A percentile compares a stretch with the other conserved stretches of the same genome.
Conservation (phyloP, 2,888 invertebrate species). For the Frankliniella intonsa region DNA sequence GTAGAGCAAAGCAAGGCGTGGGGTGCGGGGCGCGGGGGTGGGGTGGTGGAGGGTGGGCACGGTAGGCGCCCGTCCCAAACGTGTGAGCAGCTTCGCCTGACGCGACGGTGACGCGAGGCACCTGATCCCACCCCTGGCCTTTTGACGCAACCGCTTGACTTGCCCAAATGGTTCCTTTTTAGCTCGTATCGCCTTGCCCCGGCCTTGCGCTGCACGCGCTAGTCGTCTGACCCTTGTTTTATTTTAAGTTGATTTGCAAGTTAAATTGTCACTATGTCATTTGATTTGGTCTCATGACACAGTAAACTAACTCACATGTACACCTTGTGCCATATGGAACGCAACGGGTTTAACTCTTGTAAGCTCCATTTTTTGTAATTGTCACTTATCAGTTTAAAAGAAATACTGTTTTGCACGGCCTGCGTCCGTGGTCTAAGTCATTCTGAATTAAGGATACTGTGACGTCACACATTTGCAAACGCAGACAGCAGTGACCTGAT, state of each 20-base stretch:
- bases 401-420: neutral
- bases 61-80: neutral
- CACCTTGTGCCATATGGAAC: slow-evolving; percentile 10
- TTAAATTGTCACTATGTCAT: slow-evolving; percentile 7
- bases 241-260: slow-evolving; percentile 25
- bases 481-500: neutral
- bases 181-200: neutral
- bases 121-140: neutral
- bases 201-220: slow-evolving; percentile 11
- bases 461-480: neutral
- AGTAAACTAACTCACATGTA: slow-evolving; percentile 17
- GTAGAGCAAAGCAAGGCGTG: neutral
- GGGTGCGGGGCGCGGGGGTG: neutral
- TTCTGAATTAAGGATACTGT: slow-evolving; percentile 14
- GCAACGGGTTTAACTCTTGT: slow-evolving; percentile 22
- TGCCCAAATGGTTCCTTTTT: slow-evolving; percentile 4
- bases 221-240: slow-evolving; percentile 8
- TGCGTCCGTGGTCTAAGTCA: slow-evolving; percentile 21
- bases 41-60: neutral
- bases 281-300: slow-evolving; percentile 13
- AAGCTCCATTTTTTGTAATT: neutral
- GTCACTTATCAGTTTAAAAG: neutral
- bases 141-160: neutral
- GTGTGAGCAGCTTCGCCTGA: neutral
- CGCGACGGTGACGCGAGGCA: neutral